A percentile compares a stretch with the other conserved stretches of the same genome.
phyloP scores from a whole-genome alignment of 2,113 vertebrate genomes.

The Willisornis vidua region DNA sequence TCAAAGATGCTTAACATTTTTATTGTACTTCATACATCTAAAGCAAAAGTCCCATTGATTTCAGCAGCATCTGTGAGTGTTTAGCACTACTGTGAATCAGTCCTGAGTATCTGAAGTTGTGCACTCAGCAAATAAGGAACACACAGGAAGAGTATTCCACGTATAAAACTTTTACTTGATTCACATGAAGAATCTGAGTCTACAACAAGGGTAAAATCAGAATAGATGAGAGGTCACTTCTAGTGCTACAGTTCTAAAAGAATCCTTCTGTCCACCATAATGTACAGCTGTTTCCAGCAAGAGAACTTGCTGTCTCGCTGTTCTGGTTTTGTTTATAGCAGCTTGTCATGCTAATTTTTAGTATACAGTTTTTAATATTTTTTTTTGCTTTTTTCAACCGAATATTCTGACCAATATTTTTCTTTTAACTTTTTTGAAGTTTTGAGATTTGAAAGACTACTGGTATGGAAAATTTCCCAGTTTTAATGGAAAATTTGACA shows the following conservation, averaged over 20 bases:
- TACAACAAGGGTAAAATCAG: not conserved
- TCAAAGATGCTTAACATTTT: slow-evolving; percentile 21
- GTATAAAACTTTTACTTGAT: not conserved
- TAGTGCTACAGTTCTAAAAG: fast-evolving
- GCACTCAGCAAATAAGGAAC: not conserved
- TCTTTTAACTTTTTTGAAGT: not conserved
- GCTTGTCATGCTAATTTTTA: not conserved
- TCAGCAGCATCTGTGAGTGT: not conserved
- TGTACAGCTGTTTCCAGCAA: not conserved
- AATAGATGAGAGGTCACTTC: not conserved
- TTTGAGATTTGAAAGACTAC: not conserved
- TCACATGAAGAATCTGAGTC: not conserved
- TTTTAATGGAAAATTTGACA: not conserved
- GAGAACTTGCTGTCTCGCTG: not conserved
- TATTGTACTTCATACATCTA: not conserved
- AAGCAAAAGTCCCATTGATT: not conserved
- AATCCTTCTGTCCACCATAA: not conserved
- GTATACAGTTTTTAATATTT: not conserved
- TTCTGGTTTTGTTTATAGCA: not conserved
- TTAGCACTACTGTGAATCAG: not conserved
- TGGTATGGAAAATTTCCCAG: not conserved
- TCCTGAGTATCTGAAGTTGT: not conserved
- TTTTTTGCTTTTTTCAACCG: not conserved
- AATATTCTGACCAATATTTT: not conserved
- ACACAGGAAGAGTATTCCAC: not conserved